Evolutionary conservation across 2,113 vertebrate species (phyloP).

Genomic region (Cavia aperea): DNA sequence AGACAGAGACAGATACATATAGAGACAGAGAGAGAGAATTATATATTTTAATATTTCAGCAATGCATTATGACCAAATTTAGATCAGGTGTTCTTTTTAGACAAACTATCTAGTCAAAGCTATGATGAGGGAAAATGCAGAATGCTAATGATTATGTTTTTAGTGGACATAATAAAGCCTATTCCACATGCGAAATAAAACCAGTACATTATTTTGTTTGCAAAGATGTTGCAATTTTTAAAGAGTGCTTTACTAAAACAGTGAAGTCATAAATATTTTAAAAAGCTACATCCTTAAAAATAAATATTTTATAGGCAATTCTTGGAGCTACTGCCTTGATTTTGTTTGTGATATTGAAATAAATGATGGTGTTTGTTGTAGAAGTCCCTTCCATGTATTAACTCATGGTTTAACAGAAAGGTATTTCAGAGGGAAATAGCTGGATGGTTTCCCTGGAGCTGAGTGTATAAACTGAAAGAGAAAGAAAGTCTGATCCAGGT

Average conservation of each 20-base stretch:
- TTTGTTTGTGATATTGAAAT: not conserved
- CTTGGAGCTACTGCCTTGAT: not conserved
- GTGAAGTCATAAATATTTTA: not conserved
- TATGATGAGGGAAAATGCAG: not conserved
- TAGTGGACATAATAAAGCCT: no score
- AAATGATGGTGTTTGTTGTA: not conserved
- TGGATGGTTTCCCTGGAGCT: not conserved
- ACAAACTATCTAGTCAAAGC: not conserved
- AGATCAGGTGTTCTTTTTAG: not conserved
- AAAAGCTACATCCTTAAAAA: not conserved
- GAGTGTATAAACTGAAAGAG: not conserved
- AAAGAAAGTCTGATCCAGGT: not conserved
- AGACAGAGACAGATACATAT: no score
- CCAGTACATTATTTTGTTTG: no score
- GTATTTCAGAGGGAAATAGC: not conserved
- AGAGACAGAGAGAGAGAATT: no score
- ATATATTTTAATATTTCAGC: not conserved
- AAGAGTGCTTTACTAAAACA: not conserved
- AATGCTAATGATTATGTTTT: not conserved
- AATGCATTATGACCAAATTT: not conserved
- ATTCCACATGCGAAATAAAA: not conserved
- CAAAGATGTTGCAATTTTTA: not conserved
- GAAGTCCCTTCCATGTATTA: not conserved
- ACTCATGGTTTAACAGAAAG: not conserved
- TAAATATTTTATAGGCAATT: not conserved